Evolutionary conservation across 2,888 invertebrate species (phyloP).

Genomic region (Drosophila buzzatii): DNA sequence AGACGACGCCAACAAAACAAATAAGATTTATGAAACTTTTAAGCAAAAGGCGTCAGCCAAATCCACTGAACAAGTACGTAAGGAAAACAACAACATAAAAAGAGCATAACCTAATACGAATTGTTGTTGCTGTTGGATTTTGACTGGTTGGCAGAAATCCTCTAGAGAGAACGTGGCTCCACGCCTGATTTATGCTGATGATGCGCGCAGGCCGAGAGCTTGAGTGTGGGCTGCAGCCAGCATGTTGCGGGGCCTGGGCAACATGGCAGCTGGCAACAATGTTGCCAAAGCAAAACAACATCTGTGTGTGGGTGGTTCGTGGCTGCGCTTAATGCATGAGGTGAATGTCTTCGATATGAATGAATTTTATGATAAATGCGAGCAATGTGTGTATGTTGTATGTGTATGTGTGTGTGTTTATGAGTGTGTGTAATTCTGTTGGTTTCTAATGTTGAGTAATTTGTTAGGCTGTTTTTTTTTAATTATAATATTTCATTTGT

Average conservation of each 20-base stretch:
- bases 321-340: conserved; percentile 46
- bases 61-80: conserved; percentile 37
- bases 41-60: conserved; percentile 73
- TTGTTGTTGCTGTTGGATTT: conserved; percentile 39
- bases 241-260: conserved; percentile 49
- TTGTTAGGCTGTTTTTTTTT: conserved; percentile 71
- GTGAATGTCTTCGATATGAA: conserved; percentile 60
- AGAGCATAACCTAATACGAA: conserved; percentile 9
- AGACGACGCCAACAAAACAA: conserved; percentile 70
- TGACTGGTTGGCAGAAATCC: conserved; percentile 56
- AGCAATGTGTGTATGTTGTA: conserved; percentile 13
- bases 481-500: conserved; percentile 12
- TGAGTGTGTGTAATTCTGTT: conserved; percentile 34
- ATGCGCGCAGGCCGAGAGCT: conserved; percentile 39
- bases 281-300: conserved; percentile 31
- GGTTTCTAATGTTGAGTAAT: conserved; percentile 59
- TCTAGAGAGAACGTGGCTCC: conserved; percentile 43
- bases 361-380: conserved; percentile 47
- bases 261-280: conserved; percentile 40
- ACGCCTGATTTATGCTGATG: conserved; percentile 80
- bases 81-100: conserved; percentile 26
- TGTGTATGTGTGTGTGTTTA: conserved; percentile 16
- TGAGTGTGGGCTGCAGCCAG: conserved; percentile 34
- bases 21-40: conserved; percentile 82
- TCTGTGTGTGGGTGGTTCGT: conserved; percentile 54